Evolutionary conservation across 2,888 invertebrate species (phyloP).

Genomic region (Clistopyga incitator): DNA sequence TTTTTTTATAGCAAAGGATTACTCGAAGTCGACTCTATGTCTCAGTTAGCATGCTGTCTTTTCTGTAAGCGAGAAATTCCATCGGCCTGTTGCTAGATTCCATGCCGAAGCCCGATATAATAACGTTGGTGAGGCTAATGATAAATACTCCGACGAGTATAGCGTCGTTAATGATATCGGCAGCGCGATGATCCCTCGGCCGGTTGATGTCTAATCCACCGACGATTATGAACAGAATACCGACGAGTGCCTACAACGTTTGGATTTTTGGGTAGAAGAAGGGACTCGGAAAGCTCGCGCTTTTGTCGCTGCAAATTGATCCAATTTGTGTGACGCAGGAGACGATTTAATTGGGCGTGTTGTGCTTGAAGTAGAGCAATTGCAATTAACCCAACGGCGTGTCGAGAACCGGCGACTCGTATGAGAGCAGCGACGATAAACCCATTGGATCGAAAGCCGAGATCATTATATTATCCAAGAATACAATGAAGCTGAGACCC

Average conservation of each 20-base stretch:
- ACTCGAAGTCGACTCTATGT: not conserved
- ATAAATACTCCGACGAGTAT: conserved; percentile 92
- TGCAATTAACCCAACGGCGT: conserved; percentile 26
- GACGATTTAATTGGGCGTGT: not conserved
- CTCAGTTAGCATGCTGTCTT: conserved; percentile 37
- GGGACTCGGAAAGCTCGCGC: not conserved
- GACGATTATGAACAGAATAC: conserved; percentile 92
- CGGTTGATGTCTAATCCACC: conserved; percentile 94
- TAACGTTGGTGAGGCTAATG: conserved; percentile 92
- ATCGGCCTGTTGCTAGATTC: conserved; percentile 89
- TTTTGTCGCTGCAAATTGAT: conserved; percentile 64
- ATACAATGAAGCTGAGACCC: conserved; percentile 89
- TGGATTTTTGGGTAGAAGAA: conserved; percentile 17
- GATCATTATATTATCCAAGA: conserved; percentile 91
- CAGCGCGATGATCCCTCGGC: conserved; percentile 89
- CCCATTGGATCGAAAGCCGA: conserved; percentile 91
- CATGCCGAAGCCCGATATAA: conserved; percentile 94
- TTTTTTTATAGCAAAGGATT: conserved; percentile 23
- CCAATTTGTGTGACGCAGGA: conserved; percentile 70
- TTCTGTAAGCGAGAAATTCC: conserved; percentile 50
- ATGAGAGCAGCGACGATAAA: conserved; percentile 85
- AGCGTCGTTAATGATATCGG: conserved; percentile 92
- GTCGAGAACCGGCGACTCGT: conserved; percentile 51
- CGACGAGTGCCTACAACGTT: conserved; percentile 90
- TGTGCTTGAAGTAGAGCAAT: conserved; percentile 28